Evolutionary conservation across 2,797 vertebrate genomes (phyloP).

Genomic region (Rhinichthys osculus): DNA sequence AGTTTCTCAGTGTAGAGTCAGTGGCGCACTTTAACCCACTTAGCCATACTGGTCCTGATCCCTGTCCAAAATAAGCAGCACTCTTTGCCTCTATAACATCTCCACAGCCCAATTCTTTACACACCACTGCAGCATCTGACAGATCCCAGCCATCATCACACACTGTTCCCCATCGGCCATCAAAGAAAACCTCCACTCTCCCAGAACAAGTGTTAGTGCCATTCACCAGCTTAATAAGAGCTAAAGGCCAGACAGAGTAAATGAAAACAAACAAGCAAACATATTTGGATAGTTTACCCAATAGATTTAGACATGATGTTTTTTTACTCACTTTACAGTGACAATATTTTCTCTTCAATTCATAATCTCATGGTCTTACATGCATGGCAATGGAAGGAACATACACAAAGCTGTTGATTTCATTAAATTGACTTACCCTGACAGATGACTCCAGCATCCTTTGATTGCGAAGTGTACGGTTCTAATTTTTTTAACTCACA

Average conservation of each 20-base stretch:
- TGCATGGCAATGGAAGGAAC: background rate
- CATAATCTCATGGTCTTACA: background rate
- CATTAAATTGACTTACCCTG: background rate
- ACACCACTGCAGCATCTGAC: slow-evolving; percentile 5
- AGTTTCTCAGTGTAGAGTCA: slow-evolving; percentile 3
- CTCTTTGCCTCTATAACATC: background rate
- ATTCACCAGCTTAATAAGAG: background rate
- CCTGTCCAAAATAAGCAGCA: slow-evolving; percentile 25
- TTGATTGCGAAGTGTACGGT: rapidly evolving
- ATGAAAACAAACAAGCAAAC: background rate
- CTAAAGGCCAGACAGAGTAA: background rate
- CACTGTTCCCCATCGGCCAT: slow-evolving; percentile 2
- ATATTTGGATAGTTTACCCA: background rate
- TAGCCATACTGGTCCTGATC: background rate
- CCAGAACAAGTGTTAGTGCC: slow-evolving; percentile 27
- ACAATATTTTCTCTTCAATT: background rate
- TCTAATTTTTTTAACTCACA: background rate
- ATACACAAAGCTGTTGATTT: background rate
- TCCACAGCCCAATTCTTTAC: slow-evolving; percentile 17
- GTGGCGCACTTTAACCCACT: slow-evolving; percentile 8
- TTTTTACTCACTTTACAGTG: background rate
- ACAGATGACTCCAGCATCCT: slow-evolving; percentile 20
- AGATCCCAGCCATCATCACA: slow-evolving; percentile 27
- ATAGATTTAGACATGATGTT: background rate
- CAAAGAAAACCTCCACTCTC: slow-evolving; percentile 26